These are phyloP conservation scores for Barypeithes pellucidus DNA, from an alignment of 2,888 invertebrate species.

Conservation along the genomic window DNA sequence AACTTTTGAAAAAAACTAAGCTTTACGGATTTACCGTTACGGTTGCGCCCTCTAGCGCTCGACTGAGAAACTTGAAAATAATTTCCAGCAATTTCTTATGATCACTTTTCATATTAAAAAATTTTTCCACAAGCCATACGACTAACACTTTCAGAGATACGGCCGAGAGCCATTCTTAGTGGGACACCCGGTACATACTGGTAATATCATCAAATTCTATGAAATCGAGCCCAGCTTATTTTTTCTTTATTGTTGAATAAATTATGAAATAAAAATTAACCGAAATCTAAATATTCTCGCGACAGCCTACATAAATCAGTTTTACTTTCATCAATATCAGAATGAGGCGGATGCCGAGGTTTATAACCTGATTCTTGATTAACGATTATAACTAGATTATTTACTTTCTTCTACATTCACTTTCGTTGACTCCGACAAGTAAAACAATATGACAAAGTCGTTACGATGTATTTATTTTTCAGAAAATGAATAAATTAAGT, in stretches of 20 bases:
- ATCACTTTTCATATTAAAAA: too few relatives aligned
- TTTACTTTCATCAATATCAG: constrained; percentile 36
- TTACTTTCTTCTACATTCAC: constrained; percentile 42
- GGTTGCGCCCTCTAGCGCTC: too few relatives aligned
- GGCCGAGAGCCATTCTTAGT: too few relatives aligned
- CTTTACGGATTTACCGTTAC: too few relatives aligned
- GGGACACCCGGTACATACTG: too few relatives aligned
- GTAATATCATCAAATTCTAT: too few relatives aligned
- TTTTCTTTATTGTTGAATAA: not conserved
- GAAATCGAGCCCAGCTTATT: too few relatives aligned
- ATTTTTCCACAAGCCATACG: too few relatives aligned
- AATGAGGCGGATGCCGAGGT: constrained; percentile 30
- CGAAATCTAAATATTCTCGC: constrained; percentile 10
- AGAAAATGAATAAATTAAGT: constrained; percentile 29
- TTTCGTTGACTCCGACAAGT: constrained; percentile 23
- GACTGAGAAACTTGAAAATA: too few relatives aligned
- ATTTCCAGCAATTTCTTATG: too few relatives aligned
- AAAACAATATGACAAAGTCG: constrained; percentile 16
- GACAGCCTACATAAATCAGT: constrained; percentile 16
- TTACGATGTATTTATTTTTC: constrained; percentile 10
- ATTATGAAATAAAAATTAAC: constrained; percentile 3
- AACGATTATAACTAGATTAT: constrained; percentile 10
- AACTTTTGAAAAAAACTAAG: too few relatives aligned
- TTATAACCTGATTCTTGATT: constrained; percentile 28
- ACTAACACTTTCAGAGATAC: too few relatives aligned